Evolutionary conservation across 2,888 invertebrate genomes (phyloP).

Genomic region (Campoplex nolae): DNA sequence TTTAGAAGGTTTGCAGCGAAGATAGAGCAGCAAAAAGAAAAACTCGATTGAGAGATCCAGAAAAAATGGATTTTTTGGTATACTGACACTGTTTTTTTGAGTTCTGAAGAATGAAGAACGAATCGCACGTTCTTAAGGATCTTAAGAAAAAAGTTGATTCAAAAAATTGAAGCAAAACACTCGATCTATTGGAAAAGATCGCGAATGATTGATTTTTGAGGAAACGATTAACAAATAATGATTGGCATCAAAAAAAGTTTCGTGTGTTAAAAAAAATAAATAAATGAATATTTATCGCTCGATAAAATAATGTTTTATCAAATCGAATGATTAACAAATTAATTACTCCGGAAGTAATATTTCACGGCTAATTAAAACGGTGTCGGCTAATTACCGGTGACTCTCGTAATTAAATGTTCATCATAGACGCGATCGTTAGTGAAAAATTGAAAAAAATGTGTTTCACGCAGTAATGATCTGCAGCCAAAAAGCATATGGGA

Average conservation of each 20-base stretch:
- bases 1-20: background rate
- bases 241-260: background rate
- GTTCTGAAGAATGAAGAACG: too few relatives aligned
- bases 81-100: too few relatives aligned
- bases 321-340: background rate
- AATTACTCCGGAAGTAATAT: background rate
- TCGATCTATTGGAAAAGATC: background rate
- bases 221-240: background rate
- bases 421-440: conserved; percentile 15
- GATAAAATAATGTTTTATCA: background rate
- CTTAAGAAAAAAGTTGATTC: too few relatives aligned
- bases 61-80: too few relatives aligned
- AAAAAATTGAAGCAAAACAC: background rate
- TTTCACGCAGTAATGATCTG: conserved; percentile 41
- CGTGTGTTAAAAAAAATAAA: background rate
- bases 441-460: conserved; percentile 38
- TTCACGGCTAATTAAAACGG: background rate
- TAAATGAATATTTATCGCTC: background rate
- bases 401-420: background rate
- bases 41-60: background rate
- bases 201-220: background rate
- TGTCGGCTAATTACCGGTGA: background rate
- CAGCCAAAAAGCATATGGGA: conserved; percentile 61
- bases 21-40: background rate
- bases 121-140: too few relatives aligned